phyloP scores from a whole-genome alignment of 2,888 invertebrate species.

The Caenorhabditis afra region DNA sequence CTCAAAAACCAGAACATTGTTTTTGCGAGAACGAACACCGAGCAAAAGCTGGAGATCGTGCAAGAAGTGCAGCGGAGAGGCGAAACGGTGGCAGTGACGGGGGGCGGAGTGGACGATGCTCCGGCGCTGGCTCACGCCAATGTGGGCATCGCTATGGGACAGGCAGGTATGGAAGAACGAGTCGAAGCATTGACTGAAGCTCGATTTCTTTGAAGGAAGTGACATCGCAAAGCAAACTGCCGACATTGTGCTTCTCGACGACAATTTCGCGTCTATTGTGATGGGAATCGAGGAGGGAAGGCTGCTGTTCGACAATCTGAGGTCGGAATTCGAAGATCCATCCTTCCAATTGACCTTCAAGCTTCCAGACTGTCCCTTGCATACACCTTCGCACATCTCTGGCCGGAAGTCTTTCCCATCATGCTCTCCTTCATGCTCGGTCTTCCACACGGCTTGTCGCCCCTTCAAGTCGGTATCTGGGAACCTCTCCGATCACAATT shows the following conservation, averaged over 20 bases:
- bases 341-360: slow-evolving; percentile 7
- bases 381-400: slow-evolving; percentile 79
- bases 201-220: slow-evolving; percentile 59
- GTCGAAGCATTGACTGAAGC: no score
- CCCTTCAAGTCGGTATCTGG: slow-evolving; percentile 69
- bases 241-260: slow-evolving; percentile 77
- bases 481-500: background rate
- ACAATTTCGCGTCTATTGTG: slow-evolving; percentile 78
- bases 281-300: slow-evolving; percentile 79
- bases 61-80: slow-evolving; percentile 78
- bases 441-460: slow-evolving; percentile 77
- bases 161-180: no score
- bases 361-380: slow-evolving; percentile 75
- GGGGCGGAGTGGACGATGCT: slow-evolving; percentile 79
- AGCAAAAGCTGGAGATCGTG: slow-evolving; percentile 78
- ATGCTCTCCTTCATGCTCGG: slow-evolving; percentile 78
- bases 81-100: slow-evolving; percentile 78
- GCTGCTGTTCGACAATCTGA: slow-evolving; percentile 73
- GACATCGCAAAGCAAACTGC: slow-evolving; percentile 77
- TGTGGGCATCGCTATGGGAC: slow-evolving; percentile 80
- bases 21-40: slow-evolving; percentile 79
- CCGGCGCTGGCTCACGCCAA: slow-evolving; percentile 79
- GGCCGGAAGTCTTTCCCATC: slow-evolving; percentile 80
- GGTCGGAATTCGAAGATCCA: slow-evolving; percentile 16
- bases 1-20: slow-evolving; percentile 78